phyloP scores from a whole-genome alignment of 2,113 vertebrate species.

The Rhinichthys klamathensis region DNA sequence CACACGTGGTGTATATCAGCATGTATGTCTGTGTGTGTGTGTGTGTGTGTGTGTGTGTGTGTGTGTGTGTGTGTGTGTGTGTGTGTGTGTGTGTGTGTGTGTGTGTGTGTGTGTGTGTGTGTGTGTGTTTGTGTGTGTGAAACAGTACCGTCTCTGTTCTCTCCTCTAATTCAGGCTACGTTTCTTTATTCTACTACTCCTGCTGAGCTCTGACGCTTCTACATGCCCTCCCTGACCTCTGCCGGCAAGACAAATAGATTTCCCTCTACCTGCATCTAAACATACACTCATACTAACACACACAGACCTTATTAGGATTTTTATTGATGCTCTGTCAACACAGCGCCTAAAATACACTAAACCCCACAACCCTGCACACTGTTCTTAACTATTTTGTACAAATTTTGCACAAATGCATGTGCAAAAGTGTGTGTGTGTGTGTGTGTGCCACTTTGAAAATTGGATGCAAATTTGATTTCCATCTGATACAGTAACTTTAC shows the following conservation, averaged over 20 bases:
- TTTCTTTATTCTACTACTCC: conserved; percentile 38
- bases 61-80: background rate
- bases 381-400: too few species aligned
- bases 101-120: conserved; percentile 18
- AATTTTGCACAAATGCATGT: conserved; percentile 16
- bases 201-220: conserved; percentile 17
- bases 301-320: conserved; percentile 47
- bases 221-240: conserved; percentile 36
- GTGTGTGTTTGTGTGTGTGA: background rate
- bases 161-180: conserved; percentile 15
- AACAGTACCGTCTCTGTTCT: background rate
- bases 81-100: conserved; percentile 20
- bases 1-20: conserved; percentile 12
- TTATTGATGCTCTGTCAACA: conserved; percentile 57
- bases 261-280: conserved; percentile 33
- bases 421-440: background rate
- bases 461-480: background rate
- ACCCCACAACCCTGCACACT: background rate
- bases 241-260: conserved; percentile 50
- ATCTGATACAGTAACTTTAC: background rate
- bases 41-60: too few species aligned
- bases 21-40: conserved; percentile 16
- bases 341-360: conserved; percentile 54
- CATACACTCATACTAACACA: conserved; percentile 35
- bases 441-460: background rate